phyloP scores from a whole-genome alignment of 2,113 vertebrate genomes.

The Chaetodon auriga region DNA sequence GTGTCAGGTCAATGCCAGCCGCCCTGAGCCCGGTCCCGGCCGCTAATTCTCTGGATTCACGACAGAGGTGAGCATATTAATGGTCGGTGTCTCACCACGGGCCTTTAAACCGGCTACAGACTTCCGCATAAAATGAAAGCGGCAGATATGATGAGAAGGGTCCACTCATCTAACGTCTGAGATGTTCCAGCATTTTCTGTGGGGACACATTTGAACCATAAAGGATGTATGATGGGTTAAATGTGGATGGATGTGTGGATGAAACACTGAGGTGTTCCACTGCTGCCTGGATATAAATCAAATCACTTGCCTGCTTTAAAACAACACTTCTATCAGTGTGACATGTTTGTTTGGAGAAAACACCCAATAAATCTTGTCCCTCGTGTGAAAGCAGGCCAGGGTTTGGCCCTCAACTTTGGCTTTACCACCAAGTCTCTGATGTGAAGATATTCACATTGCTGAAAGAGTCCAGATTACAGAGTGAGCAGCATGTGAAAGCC shows the following conservation, averaged over 20 bases:
- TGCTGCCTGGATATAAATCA: too few relatives aligned
- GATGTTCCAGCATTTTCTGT: not conserved
- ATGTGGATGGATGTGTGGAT: too few relatives aligned
- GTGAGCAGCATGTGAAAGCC: not conserved
- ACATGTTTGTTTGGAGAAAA: not conserved
- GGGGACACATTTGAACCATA: not conserved
- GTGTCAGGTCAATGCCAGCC: slow-evolving; percentile 70
- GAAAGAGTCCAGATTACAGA: not conserved
- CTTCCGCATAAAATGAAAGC: slow-evolving; percentile 49
- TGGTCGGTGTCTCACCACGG: slow-evolving; percentile 4
- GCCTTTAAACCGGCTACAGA: slow-evolving; percentile 34
- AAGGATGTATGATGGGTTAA: not conserved
- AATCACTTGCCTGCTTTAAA: not conserved
- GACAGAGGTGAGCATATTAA: slow-evolving; percentile 87
- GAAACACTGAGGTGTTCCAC: not conserved
- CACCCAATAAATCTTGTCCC: not conserved
- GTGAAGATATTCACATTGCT: not conserved
- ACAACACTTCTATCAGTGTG: not conserved
- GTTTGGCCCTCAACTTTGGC: not conserved
- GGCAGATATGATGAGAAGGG: not conserved
- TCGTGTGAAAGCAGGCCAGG: not conserved
- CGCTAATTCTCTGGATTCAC: slow-evolving; percentile 78
- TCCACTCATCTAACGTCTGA: not conserved
- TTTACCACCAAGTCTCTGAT: slow-evolving; percentile 4
- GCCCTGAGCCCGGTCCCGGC: slow-evolving; percentile 74